A percentile compares a stretch with the other conserved stretches of the same genome.
phyloP scores from a whole-genome alignment of 2,888 invertebrate species.

The Blera fallax region DNA sequence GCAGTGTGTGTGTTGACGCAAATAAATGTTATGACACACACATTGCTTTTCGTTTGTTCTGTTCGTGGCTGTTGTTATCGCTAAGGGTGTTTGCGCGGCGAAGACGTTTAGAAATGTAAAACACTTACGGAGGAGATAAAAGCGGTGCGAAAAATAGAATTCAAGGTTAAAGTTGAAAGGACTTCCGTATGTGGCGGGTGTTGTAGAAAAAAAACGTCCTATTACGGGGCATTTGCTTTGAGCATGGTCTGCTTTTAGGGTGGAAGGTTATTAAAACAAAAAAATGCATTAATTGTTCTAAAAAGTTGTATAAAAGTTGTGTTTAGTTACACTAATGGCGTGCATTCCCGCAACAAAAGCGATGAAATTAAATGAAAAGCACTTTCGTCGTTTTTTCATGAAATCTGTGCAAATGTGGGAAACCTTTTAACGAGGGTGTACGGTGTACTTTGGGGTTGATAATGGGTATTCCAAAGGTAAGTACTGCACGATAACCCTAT shows the following conservation, averaged over 20 bases:
- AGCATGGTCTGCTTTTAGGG: neutral
- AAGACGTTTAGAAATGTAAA: constrained; percentile 2
- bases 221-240: neutral
- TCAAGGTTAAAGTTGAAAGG: constrained; percentile 44
- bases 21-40: neutral
- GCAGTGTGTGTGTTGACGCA: neutral
- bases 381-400: too few relatives aligned
- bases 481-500: too few relatives aligned
- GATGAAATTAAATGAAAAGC: too few relatives aligned
- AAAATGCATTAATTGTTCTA: neutral
- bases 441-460: too few relatives aligned
- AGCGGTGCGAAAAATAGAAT: neutral
- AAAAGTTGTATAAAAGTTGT: too few relatives aligned
- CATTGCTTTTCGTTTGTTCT: neutral
- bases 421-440: too few relatives aligned
- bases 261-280: neutral
- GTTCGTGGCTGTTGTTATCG: neutral
- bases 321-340: too few relatives aligned
- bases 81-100: neutral
- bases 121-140: neutral
- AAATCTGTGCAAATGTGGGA: too few relatives aligned
- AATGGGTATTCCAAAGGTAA: too few relatives aligned
- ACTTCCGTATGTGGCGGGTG: neutral
- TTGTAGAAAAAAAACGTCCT: neutral
- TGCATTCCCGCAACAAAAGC: too few relatives aligned